Conservation (phyloP, 2,888 invertebrate species). For the Yponomeuta sedellus region DNA sequence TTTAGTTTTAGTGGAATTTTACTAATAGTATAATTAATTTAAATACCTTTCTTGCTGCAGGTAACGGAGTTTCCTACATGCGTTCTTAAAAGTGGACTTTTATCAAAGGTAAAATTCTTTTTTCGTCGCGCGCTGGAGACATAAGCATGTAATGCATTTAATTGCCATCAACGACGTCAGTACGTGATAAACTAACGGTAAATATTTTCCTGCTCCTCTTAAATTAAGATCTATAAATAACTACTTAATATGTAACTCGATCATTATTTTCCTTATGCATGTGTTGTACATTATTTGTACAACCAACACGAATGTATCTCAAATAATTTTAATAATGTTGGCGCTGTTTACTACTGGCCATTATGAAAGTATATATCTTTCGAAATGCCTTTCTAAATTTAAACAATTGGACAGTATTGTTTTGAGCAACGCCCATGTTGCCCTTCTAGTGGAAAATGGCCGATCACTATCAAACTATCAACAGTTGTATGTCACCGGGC, state of each 20-base stretch:
- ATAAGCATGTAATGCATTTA: too few relatives aligned
- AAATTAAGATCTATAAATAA: too few relatives aligned
- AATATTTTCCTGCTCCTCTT: too few relatives aligned
- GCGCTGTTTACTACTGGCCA: too few relatives aligned
- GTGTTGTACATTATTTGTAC: too few relatives aligned
- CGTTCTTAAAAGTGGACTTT: neutral
- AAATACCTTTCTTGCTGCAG: neutral
- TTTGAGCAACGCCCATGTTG: neutral
- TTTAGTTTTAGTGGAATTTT: neutral
- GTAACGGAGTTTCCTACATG: neutral
- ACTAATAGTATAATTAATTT: neutral
- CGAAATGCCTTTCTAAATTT: neutral
- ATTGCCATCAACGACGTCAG: too few relatives aligned
- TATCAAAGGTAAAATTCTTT: neutral
- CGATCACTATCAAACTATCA: neutral
- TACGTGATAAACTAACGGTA: too few relatives aligned
- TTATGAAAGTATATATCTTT: neutral
- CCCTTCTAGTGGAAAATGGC: neutral
- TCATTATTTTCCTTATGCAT: too few relatives aligned
- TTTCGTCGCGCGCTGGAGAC: neutral
- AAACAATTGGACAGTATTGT: neutral
- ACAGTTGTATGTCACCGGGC: neutral
- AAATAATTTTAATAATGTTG: too few relatives aligned
- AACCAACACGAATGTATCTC: too few relatives aligned
- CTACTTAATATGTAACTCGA: too few relatives aligned